Conservation (phyloP, 1,140 invertebrate genomes). For the Papilio polytes region DNA sequence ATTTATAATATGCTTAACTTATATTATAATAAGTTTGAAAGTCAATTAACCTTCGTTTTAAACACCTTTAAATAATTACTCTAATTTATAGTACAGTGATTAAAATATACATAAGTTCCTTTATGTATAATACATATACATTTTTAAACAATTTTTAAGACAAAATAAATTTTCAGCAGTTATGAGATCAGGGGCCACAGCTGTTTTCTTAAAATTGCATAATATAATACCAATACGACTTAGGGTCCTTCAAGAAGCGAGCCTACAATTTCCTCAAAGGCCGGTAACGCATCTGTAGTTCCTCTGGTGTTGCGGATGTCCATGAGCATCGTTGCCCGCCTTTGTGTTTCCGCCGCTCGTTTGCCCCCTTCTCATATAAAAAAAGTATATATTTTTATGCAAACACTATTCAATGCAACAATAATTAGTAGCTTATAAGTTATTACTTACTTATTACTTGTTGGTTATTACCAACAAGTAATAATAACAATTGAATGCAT, state of each 20-base stretch:
- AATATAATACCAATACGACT: too few species aligned
- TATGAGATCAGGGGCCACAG: not conserved
- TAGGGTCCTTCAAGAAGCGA: too few species aligned
- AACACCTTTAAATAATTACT: conserved; percentile 9
- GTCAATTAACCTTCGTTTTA: conserved; percentile 1
- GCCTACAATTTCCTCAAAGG: too few species aligned
- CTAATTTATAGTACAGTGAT: not conserved
- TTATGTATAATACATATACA: not conserved
- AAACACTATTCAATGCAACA: not conserved
- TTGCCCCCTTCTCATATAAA: too few species aligned
- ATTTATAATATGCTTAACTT: not conserved
- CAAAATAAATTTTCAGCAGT: too few species aligned
- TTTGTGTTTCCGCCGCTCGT: too few species aligned
- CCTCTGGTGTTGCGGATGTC: too few species aligned
- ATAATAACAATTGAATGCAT: conserved; percentile 3
- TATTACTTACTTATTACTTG: too few species aligned
- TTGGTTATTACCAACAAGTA: not conserved
- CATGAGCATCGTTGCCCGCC: too few species aligned
- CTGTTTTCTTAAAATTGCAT: not conserved
- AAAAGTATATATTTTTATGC: not conserved
- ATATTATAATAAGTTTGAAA: conserved; percentile 7
- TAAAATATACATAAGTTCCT: not conserved
- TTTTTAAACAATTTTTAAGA: too few species aligned
- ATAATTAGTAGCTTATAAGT: not conserved
- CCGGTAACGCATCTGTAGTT: too few species aligned